Evolutionary conservation across 2,888 invertebrate genomes (phyloP).

Genomic region (Lypha dubia): DNA sequence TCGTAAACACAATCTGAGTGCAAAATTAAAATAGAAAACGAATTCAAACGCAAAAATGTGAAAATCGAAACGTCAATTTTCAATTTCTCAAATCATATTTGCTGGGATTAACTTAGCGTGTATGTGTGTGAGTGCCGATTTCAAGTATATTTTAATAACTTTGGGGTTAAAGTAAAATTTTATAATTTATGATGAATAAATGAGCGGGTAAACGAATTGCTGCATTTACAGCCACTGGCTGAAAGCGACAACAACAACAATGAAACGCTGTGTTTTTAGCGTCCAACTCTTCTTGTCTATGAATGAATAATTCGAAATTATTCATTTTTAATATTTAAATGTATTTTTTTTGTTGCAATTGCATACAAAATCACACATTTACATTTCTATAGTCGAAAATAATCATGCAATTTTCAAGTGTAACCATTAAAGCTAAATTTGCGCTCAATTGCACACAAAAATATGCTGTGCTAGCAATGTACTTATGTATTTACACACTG

Average conservation of each 20-base stretch:
- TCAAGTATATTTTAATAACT: constrained; percentile 53
- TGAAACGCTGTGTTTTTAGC: not conserved
- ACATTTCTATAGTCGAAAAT: constrained; percentile 5
- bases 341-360: too few relatives aligned
- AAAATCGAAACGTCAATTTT: too few relatives aligned
- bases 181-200: constrained; percentile 58
- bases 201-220: constrained; percentile 36
- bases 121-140: not conserved
- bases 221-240: constrained; percentile 9
- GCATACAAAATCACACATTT: not conserved
- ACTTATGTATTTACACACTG: constrained; percentile 45
- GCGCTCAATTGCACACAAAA: constrained; percentile 58
- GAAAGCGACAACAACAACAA: not conserved
- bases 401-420: constrained; percentile 50
- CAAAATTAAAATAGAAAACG: too few relatives aligned
- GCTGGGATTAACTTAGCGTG: not conserved
- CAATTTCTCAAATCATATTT: not conserved
- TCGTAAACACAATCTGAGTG: too few relatives aligned
- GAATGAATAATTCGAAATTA: constrained; percentile 1
- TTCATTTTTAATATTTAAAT: too few relatives aligned
- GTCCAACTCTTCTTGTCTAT: not conserved
- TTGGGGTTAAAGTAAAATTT: constrained; percentile 38
- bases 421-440: constrained; percentile 56
- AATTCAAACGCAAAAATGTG: too few relatives aligned
- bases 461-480: constrained; percentile 76